Percentiles rank a stretch among this genome's conserved stretches.
Conservation (phyloP, 2,797 vertebrate species). For the Morus bassanus region DNA sequence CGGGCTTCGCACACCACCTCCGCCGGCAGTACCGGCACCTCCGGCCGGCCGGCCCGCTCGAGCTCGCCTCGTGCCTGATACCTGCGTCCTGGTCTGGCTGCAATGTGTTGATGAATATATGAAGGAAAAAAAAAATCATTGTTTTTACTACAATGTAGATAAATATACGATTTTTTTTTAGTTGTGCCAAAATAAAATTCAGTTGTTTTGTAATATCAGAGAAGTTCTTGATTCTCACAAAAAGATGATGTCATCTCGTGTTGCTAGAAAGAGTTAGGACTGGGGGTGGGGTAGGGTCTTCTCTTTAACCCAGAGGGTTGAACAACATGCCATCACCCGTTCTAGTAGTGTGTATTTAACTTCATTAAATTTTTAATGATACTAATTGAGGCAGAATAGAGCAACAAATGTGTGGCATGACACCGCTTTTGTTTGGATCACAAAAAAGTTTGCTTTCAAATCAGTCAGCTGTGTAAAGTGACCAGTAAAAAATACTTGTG, state of each 20-base stretch:
- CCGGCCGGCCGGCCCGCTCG: fast-evolving
- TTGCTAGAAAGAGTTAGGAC: background rate
- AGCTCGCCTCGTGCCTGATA: background rate
- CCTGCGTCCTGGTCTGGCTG: conserved; percentile 27
- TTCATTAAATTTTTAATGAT: background rate
- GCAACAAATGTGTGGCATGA: background rate
- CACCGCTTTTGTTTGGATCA: background rate
- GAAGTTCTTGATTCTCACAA: conserved; percentile 15
- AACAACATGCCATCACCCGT: background rate
- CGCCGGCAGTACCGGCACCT: fast-evolving
- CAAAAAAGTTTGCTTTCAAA: background rate
- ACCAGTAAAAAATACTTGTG: background rate
- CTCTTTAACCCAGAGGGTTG: background rate
- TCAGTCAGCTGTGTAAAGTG: background rate
- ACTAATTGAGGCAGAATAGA: conserved; percentile 2
- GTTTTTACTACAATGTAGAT: conserved; percentile 74
- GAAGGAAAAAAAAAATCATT: conserved; percentile 50
- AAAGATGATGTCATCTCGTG: background rate
- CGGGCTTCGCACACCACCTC: fast-evolving
- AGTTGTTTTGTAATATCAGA: conserved; percentile 64
- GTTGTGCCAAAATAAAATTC: conserved; percentile 75
- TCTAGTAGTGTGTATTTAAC: background rate
- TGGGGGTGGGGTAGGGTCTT: fast-evolving
- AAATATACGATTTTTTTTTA: conserved; percentile 59
- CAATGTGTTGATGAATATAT: conserved; percentile 48